Percentiles rank a stretch among this genome's conserved stretches.
phyloP scores from a whole-genome alignment of 2,888 invertebrate species.

The Timandra comae region DNA sequence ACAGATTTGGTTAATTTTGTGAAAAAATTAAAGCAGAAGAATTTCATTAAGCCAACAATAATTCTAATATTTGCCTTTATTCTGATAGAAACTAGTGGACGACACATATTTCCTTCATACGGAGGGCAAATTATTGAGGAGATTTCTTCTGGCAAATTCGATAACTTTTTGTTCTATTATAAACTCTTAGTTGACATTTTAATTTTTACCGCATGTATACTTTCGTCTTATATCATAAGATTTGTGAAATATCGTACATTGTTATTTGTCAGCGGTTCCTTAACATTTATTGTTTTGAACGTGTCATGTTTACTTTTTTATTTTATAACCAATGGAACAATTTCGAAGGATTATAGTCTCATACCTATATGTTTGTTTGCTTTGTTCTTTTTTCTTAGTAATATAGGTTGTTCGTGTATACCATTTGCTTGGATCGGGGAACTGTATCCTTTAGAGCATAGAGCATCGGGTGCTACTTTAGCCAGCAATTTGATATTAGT shows the following conservation, averaged over 20 bases:
- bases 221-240: no score
- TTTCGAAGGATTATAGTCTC: slow-evolving; percentile 27
- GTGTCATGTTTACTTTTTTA: no score
- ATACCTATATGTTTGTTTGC: slow-evolving; percentile 37
- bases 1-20: no score
- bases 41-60: slow-evolving; percentile 25
- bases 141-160: slow-evolving; percentile 6
- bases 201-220: no score
- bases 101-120: slow-evolving; percentile 32
- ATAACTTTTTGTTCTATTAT: no score
- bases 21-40: no score
- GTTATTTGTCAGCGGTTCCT: slow-evolving; percentile 27
- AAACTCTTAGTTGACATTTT: no score
- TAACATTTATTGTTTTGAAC: slow-evolving; percentile 39
- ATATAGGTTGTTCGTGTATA: slow-evolving; percentile 50
- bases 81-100: slow-evolving; percentile 27
- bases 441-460: slow-evolving; percentile 45
- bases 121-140: slow-evolving; percentile 31
- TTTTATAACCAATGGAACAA: no score
- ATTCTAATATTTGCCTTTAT: slow-evolving; percentile 23
- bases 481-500: slow-evolving; percentile 35
- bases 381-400: slow-evolving; percentile 41
- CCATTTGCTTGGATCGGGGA: slow-evolving; percentile 49
- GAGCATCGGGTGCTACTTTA: slow-evolving; percentile 39
- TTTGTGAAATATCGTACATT: no score